Evolutionary conservation across 1,140 invertebrate genomes (phyloP).

Genomic region (Triops longicaudatus): DNA sequence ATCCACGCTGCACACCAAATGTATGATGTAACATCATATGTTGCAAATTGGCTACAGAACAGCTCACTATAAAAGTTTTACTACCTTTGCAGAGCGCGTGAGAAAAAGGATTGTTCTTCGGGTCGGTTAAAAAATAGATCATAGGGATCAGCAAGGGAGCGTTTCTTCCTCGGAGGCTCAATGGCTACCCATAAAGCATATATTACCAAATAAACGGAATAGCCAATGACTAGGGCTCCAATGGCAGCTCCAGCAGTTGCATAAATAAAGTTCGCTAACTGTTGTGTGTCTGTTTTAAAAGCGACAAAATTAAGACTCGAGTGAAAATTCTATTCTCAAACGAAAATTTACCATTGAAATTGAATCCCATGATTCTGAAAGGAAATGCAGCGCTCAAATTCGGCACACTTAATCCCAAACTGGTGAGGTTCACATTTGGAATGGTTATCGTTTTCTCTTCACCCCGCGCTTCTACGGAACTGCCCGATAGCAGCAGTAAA

Average conservation of each 20-base stretch:
- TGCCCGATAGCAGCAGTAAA: neutral
- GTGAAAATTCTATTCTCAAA: neutral
- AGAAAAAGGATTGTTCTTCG: neutral
- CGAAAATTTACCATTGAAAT: neutral
- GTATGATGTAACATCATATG: neutral
- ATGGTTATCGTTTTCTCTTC: neutral
- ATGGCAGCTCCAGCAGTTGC: neutral
- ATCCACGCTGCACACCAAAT: neutral
- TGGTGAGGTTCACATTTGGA: neutral
- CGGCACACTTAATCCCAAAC: neutral
- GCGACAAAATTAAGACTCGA: neutral
- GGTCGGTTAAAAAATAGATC: neutral
- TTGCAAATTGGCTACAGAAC: no score
- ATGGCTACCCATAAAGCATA: neutral
- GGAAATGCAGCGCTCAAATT: neutral
- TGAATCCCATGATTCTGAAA: neutral
- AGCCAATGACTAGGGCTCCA: neutral
- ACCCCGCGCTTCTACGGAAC: neutral
- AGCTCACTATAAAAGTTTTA: no score
- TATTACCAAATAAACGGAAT: neutral
- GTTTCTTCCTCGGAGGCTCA: neutral
- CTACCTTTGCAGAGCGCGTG: neutral
- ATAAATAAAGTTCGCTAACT: neutral
- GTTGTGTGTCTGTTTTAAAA: neutral
- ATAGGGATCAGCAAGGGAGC: neutral